phyloP scores from a whole-genome alignment of 2,888 invertebrate species.

The Lasioglossum morio region DNA sequence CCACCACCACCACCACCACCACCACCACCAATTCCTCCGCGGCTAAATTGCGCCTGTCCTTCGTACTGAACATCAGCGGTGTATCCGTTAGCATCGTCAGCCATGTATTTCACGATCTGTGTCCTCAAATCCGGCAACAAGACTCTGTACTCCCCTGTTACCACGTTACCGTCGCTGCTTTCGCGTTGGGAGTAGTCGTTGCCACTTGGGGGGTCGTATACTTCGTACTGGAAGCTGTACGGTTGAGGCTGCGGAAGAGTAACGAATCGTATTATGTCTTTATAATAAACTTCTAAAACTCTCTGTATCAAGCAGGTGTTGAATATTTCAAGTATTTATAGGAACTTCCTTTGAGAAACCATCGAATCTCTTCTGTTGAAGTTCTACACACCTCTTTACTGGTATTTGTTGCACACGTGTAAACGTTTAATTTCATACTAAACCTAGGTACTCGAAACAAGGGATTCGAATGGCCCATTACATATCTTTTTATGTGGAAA shows the following conservation, averaged over 20 bases:
- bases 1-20: too few relatives aligned
- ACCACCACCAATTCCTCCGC: slow-evolving; percentile 45
- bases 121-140: slow-evolving; percentile 93
- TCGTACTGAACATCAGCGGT: slow-evolving; percentile 91
- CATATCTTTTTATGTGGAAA: too few relatives aligned
- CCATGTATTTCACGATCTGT: slow-evolving; percentile 93
- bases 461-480: too few relatives aligned
- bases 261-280: neutral
- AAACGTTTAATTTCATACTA: too few relatives aligned
- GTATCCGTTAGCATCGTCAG: slow-evolving; percentile 94
- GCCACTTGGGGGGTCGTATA: slow-evolving; percentile 91
- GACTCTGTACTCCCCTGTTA: slow-evolving; percentile 93
- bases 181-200: slow-evolving; percentile 95
- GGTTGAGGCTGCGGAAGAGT: slow-evolving; percentile 85
- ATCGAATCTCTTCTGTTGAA: too few relatives aligned
- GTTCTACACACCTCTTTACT: too few relatives aligned
- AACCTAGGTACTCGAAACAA: too few relatives aligned
- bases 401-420: too few relatives aligned
- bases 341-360: too few relatives aligned
- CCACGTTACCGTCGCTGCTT: slow-evolving; percentile 92
- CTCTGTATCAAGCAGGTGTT: too few relatives aligned
- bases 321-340: too few relatives aligned
- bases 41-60: slow-evolving; percentile 84
- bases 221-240: slow-evolving; percentile 94
- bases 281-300: slow-evolving; percentile 13